Conservation (phyloP, 92 coral and sea anemone genomes). For the Porites rus region DNA sequence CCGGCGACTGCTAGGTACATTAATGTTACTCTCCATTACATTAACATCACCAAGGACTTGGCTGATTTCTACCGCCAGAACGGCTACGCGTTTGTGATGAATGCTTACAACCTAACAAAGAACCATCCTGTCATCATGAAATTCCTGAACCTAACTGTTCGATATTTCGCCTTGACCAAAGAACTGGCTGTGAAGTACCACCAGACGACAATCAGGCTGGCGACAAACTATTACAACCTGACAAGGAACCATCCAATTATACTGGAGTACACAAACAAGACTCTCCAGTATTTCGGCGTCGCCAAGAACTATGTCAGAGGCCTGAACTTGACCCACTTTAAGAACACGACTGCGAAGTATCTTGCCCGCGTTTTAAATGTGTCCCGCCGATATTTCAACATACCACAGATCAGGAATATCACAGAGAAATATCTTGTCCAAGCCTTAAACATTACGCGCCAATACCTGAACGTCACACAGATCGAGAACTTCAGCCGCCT, state of each 20-base stretch:
- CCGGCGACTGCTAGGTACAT: conserved; percentile 39
- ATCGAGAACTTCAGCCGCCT: neutral
- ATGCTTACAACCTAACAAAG: conserved; percentile 70
- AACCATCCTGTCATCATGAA: conserved; percentile 36
- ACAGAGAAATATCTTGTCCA: conserved; percentile 10
- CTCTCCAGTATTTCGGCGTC: conserved; percentile 53
- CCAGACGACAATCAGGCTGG: conserved; percentile 41
- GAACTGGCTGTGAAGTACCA: conserved; percentile 52
- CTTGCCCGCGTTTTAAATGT: neutral
- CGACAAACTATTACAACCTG: conserved; percentile 32
- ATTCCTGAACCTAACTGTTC: conserved; percentile 67
- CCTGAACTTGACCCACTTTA: conserved; percentile 25
- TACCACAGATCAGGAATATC: conserved; percentile 2
- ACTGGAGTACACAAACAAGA: conserved; percentile 46
- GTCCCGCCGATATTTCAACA: conserved; percentile 8
- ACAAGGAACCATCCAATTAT: conserved; percentile 56
- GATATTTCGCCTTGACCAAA: conserved; percentile 66
- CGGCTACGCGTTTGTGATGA: conserved; percentile 48
- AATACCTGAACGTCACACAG: conserved; percentile 11
- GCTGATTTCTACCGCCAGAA: conserved; percentile 49
- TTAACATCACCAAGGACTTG: conserved; percentile 70
- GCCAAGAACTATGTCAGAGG: conserved; percentile 53
- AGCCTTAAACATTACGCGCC: conserved; percentile 65
- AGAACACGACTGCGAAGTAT: neutral
- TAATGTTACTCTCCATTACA: conserved; percentile 70